A percentile compares a stretch with the other conserved stretches of the same genome.
Conservation (phyloP, 2,113 vertebrate species). For the Nothoprocta perdicaria region DNA sequence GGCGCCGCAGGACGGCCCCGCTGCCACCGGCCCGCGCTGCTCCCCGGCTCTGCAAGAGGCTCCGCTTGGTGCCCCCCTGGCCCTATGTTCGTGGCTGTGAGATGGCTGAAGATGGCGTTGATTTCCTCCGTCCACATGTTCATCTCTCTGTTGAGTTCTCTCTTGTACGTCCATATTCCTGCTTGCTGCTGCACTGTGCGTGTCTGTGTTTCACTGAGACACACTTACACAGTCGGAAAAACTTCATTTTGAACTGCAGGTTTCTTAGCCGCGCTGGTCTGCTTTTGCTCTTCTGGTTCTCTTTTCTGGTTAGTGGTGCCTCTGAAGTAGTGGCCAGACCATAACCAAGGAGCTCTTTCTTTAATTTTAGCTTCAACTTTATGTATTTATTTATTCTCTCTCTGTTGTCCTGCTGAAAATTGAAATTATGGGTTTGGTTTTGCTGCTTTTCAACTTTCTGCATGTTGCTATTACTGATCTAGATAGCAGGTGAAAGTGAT, state of each 20-base stretch:
- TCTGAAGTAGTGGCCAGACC: slow-evolving; percentile 16
- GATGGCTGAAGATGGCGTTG: background rate
- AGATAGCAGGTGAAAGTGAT: background rate
- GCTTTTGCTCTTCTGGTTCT: background rate
- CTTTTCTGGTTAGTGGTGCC: background rate
- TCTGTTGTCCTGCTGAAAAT: background rate
- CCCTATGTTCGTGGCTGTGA: background rate
- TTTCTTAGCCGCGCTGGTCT: background rate
- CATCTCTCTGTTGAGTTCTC: background rate
- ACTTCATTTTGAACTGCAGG: background rate
- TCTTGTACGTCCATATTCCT: background rate
- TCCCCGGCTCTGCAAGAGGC: background rate
- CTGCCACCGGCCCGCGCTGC: background rate
- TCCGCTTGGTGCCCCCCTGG: background rate
- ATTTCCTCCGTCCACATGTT: background rate
- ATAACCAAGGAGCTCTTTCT: background rate
- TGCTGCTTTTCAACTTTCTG: background rate
- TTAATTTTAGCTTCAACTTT: background rate
- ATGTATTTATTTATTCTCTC: background rate
- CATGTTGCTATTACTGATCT: background rate
- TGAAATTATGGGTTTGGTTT: background rate
- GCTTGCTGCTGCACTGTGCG: rapidly evolving
- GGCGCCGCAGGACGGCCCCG: background rate
- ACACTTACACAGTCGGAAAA: background rate
- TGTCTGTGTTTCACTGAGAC: background rate